A percentile compares a stretch with the other conserved stretches of the same genome.
Evolutionary conservation across 2,797 vertebrate genomes (phyloP).

Genomic region (Stomatorhinus walkeri): DNA sequence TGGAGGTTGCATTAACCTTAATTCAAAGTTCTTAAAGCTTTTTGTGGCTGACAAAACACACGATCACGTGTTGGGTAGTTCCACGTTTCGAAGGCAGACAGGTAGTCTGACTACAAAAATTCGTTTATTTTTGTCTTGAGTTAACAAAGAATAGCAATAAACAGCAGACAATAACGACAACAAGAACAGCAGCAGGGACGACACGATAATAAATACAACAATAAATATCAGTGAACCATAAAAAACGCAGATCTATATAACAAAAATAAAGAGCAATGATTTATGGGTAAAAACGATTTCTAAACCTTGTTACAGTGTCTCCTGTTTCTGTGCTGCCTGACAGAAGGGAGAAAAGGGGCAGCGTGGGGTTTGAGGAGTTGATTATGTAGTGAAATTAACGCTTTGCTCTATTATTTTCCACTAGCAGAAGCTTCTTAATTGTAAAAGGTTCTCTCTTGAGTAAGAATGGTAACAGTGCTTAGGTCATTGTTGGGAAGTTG

Average conservation of each 20-base stretch:
- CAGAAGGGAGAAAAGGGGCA: background rate
- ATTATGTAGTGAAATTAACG: background rate
- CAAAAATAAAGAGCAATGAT: background rate
- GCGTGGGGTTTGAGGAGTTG: background rate
- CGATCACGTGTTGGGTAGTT: background rate
- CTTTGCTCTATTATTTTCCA: background rate
- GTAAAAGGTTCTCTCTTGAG: slow-evolving; percentile 9
- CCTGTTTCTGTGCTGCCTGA: background rate
- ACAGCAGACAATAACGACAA: background rate
- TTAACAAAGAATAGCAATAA: background rate
- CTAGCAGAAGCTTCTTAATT: background rate
- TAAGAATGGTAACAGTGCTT: slow-evolving; percentile 13
- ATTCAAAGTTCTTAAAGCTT: background rate
- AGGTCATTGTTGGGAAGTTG: slow-evolving; percentile 27
- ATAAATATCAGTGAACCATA: background rate
- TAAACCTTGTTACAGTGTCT: background rate
- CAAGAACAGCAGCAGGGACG: background rate
- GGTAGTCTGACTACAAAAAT: background rate
- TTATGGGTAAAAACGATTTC: background rate
- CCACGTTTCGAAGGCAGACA: background rate
- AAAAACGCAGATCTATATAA: background rate
- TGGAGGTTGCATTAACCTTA: background rate
- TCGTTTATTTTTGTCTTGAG: background rate
- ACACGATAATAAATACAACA: background rate
- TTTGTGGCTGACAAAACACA: background rate